Evolutionary conservation across 2,113 vertebrate genomes (phyloP).

Genomic region (Paratilapia polleni): DNA sequence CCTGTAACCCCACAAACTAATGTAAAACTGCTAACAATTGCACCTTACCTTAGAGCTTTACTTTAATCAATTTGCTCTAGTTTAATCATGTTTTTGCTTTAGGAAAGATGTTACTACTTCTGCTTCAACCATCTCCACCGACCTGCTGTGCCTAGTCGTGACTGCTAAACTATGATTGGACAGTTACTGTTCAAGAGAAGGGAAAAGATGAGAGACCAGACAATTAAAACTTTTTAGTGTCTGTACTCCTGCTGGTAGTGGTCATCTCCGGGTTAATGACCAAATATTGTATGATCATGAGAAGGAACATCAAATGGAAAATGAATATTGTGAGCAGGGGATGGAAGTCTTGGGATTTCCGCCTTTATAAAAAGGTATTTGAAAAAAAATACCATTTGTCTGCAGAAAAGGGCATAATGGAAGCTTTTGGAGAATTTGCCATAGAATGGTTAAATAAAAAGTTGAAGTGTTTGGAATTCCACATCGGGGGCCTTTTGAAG

Average conservation of each 20-base stretch:
- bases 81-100: not conserved
- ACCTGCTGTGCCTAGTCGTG: not conserved
- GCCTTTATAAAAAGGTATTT: not conserved
- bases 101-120: not conserved
- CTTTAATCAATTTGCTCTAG: not conserved
- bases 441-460: conserved; percentile 41
- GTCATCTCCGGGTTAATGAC: not conserved
- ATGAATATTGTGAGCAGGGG: not conserved
- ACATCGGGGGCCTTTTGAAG: conserved; percentile 32
- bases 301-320: not conserved
- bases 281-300: not conserved
- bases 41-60: not conserved
- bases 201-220: not conserved
- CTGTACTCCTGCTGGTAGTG: not conserved
- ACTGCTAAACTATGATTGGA: not conserved
- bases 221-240: not conserved
- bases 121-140: not conserved
- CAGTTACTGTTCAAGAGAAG: not conserved
- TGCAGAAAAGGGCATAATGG: conserved; percentile 8
- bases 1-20: not conserved
- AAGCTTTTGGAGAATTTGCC: conserved; percentile 24
- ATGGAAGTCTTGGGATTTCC: not conserved
- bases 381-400: conserved; percentile 15
- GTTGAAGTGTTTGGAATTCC: conserved; percentile 41
- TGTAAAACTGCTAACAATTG: not conserved